A percentile compares a stretch with the other conserved stretches of the same genome.
Evolutionary conservation across 92 coral and sea anemone species (phyloP).

Genomic region (Hydrozoanthus gracilis): DNA sequence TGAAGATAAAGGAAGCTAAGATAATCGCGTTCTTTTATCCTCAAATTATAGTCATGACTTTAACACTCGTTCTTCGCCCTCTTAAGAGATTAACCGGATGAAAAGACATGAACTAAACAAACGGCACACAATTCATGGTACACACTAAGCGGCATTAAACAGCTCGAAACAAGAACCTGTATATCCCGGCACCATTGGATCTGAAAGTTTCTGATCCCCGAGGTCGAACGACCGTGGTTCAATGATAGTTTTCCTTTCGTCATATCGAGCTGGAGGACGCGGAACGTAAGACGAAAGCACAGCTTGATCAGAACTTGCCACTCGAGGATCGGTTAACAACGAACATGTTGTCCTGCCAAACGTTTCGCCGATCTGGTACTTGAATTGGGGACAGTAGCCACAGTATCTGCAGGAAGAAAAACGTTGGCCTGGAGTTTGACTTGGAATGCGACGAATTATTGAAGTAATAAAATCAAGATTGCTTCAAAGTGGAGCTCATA

Average conservation of each 20-base stretch:
- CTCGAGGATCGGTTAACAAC: constrained; percentile 76
- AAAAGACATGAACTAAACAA: not conserved
- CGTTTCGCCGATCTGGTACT: constrained; percentile 97
- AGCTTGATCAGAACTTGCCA: constrained; percentile 89
- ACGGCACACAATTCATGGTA: not conserved
- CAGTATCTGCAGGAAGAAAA: constrained; percentile 72
- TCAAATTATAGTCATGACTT: not conserved
- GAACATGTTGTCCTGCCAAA: constrained; percentile 92
- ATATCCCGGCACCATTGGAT: constrained; percentile 97
- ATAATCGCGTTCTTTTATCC: not conserved
- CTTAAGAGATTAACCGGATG: constrained; percentile 30
- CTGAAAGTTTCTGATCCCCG: constrained; percentile 92
- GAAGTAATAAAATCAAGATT: constrained; percentile 32
- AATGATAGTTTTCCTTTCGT: constrained; percentile 67
- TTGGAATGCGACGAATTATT: constrained; percentile 19
- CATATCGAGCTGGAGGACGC: constrained; percentile 74
- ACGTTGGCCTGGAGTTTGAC: not conserved
- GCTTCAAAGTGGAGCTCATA: constrained; percentile 10
- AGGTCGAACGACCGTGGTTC: constrained; percentile 84
- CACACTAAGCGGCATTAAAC: not conserved
- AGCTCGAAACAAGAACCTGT: constrained; percentile 65
- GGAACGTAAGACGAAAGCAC: constrained; percentile 84
- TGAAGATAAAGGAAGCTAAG: not conserved
- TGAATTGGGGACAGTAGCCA: constrained; percentile 97
- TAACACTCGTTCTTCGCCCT: constrained; percentile 7